phyloP scores from a whole-genome alignment of 2,113 vertebrate genomes.

The Struthio camelus region DNA sequence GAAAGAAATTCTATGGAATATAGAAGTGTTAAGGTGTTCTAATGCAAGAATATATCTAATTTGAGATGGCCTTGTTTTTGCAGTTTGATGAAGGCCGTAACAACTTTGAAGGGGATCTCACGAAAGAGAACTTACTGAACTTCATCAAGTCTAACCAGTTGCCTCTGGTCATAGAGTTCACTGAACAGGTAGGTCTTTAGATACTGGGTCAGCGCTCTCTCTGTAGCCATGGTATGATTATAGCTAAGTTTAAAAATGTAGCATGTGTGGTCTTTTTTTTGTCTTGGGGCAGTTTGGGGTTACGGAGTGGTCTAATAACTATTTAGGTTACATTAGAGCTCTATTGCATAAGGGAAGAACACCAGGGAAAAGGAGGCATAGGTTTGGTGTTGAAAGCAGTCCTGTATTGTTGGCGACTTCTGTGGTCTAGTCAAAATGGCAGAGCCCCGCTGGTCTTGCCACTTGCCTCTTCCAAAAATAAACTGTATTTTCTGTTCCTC shows the following conservation, averaged over 20 bases:
- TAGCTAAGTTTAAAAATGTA: background rate
- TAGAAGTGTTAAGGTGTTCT: background rate
- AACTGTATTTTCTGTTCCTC: background rate
- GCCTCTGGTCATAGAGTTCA: constrained; percentile 98
- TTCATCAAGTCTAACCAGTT: constrained; percentile 95
- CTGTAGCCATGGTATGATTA: rapidly evolving
- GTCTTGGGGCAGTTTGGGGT: background rate
- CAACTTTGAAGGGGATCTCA: constrained; percentile 89
- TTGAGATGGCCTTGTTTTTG: background rate
- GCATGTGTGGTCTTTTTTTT: rapidly evolving
- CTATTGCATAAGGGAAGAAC: background rate
- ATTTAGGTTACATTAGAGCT: background rate
- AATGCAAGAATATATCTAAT: background rate
- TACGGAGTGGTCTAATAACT: background rate
- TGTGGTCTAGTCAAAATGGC: background rate
- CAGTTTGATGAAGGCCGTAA: constrained; percentile 97
- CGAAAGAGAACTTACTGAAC: constrained; percentile 85
- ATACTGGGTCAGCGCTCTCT: background rate
- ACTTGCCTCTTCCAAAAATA: background rate
- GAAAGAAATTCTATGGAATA: background rate
- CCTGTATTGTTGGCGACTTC: background rate
- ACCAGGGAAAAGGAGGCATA: background rate
- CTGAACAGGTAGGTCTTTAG: constrained; percentile 87
- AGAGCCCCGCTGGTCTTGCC: background rate
- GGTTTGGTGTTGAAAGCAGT: background rate